Base-by-base conservation (phyloP, 2,797 vertebrate genomes). In the Melanogrammus aeglefinus region DNA sequence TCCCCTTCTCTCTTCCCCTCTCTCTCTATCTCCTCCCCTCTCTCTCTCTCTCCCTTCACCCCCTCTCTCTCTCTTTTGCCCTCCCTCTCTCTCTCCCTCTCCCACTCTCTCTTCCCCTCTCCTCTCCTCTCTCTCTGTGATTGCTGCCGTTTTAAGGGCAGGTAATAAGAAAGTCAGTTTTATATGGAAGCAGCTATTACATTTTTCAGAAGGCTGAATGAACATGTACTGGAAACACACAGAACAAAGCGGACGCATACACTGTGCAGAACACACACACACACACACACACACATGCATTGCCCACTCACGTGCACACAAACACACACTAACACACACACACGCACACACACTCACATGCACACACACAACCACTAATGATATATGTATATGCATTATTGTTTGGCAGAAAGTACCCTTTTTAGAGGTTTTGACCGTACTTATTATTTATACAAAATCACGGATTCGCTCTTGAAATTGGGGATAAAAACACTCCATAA, bases 151-250 rank as follows among this genome's bases (percentile, higher is more conserved):
- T 88, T 35, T 72, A 87, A 89, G 82, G 76, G 83, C 88, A 77
- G 72, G 85, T 83, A 83, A 87, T 80, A 77, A 78, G 79, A 81
- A 81, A 33, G 66, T 74, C 83, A 38, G 86, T 80, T 89, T 77
- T 80, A 78, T 82, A 82, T 74, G 75, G 84, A 86, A 75, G 78
- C 76, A 75, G 76, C 82, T 78, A 85, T 91, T 87, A 84, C 72
- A 90, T 90, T 88, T 39, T 76, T 89, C 86, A 77, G 47, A 79
- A 79, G 85, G 88, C 84, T 89, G 88, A 87, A 78, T 85, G 88
- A 87, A 87, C 81, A 82, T 89, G 84, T 88, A 86, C 86, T 71
- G 44, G 73, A 75, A 82, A 78, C 73, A 51, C 78, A 35, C 66
- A 31, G 69, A 31, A 31, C 51, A 66, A 73, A 76, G n/a, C 21